Conservation (phyloP, 2,113 vertebrate species). For the Stegostoma tigrinum region DNA sequence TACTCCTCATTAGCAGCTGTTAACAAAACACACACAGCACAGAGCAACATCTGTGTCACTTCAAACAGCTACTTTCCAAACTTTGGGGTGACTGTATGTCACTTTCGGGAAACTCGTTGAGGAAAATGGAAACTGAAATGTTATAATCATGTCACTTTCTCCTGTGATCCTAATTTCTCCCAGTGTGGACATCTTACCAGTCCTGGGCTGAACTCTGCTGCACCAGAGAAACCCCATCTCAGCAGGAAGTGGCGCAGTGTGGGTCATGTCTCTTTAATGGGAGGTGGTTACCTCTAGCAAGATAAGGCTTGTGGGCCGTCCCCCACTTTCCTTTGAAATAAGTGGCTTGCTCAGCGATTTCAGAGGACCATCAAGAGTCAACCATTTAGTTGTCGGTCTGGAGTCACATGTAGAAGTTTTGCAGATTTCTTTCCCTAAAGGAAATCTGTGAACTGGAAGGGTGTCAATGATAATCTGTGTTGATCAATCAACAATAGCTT, state of each 20-base stretch:
- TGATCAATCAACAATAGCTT: too few relatives aligned
- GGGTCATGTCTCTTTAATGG: too few relatives aligned
- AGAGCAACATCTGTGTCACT: background rate
- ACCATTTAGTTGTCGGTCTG: too few relatives aligned
- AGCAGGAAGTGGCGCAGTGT: background rate
- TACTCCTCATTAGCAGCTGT: background rate
- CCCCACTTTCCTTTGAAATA: too few relatives aligned
- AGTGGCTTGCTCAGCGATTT: too few relatives aligned
- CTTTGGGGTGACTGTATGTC: background rate
- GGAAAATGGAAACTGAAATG: background rate
- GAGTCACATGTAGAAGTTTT: too few relatives aligned
- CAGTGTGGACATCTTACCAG: background rate
- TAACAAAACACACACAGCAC: background rate
- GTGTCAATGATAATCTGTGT: too few relatives aligned
- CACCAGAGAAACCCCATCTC: background rate
- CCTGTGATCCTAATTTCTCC: background rate
- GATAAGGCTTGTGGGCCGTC: too few relatives aligned
- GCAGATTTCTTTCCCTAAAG: too few relatives aligned
- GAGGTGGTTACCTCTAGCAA: too few relatives aligned
- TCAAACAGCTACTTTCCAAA: background rate
- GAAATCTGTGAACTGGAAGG: too few relatives aligned
- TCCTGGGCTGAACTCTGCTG: background rate
- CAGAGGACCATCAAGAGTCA: too few relatives aligned
- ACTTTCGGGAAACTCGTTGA: background rate
- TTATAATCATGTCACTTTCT: background rate